Conservation (phyloP, 2,888 invertebrate species). For the Hirtodrosophila duncani region DNA sequence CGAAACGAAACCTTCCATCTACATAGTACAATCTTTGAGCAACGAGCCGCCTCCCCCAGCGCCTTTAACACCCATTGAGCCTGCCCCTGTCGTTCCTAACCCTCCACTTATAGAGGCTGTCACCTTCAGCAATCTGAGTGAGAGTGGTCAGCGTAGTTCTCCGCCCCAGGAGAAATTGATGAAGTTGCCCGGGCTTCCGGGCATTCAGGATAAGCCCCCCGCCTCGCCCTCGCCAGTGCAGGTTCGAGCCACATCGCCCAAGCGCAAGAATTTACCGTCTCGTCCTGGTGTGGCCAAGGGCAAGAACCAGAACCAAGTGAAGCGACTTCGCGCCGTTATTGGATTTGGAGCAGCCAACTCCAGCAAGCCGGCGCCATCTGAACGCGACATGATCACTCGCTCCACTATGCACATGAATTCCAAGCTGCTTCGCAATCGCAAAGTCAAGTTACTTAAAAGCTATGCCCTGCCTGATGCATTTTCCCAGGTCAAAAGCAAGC, state of each 20-base stretch:
- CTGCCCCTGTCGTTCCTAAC: background rate
- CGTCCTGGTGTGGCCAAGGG: background rate
- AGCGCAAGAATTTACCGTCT: background rate
- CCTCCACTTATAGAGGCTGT: background rate
- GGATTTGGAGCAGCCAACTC: background rate
- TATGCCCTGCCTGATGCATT: slow-evolving; percentile 38
- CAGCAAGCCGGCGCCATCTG: slow-evolving; percentile 2
- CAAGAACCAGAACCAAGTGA: background rate
- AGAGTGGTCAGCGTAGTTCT: no score
- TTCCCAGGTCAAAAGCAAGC: slow-evolving; percentile 29
- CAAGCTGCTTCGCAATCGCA: slow-evolving; percentile 69
- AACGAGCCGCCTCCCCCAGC: slow-evolving; percentile 15
- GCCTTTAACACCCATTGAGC: background rate
- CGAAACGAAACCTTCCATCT: slow-evolving; percentile 72
- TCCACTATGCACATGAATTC: slow-evolving; percentile 56
- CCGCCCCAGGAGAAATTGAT: no score
- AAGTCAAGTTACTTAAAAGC: slow-evolving; percentile 59
- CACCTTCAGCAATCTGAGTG: background rate
- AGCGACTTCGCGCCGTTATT: slow-evolving; percentile 36
- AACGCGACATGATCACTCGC: slow-evolving; percentile 57
- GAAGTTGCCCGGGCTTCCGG: no score
- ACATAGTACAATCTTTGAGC: slow-evolving; percentile 66
- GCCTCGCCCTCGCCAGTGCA: background rate
- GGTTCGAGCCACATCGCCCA: background rate
- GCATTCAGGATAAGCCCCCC: no score